Evolutionary conservation across 2,888 invertebrate species (phyloP).

Genomic region (Papilio protenor): DNA sequence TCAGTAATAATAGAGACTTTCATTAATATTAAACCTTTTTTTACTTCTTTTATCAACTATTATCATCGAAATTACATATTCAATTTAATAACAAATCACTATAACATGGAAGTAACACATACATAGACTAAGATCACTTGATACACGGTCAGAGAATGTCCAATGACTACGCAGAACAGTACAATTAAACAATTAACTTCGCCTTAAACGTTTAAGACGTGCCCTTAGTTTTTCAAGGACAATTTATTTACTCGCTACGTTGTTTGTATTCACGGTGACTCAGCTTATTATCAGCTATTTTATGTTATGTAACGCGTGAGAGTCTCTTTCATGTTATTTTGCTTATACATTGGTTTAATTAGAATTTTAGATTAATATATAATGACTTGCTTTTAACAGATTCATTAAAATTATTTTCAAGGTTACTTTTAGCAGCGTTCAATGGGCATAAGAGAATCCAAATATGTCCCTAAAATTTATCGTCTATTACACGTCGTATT

Average conservation of each 20-base stretch:
- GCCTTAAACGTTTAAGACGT: constrained; percentile 45
- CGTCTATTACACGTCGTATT: neutral
- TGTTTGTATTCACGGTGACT: constrained; percentile 61
- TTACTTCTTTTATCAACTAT: neutral
- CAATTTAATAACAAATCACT: neutral
- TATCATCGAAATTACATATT: neutral
- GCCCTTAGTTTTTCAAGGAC: constrained; percentile 68
- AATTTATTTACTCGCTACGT: constrained; percentile 62
- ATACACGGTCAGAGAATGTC: constrained; percentile 8
- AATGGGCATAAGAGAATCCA: too few species aligned
- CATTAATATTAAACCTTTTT: neutral
- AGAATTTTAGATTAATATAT: constrained; percentile 60
- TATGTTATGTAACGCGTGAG: constrained; percentile 63
- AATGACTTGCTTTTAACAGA: constrained; percentile 1
- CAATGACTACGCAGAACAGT: constrained; percentile 19
- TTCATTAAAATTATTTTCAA: neutral
- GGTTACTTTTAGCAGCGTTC: neutral
- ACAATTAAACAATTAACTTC: constrained; percentile 25
- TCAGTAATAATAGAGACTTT: neutral
- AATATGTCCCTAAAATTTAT: too few species aligned
- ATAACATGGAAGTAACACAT: constrained; percentile 8
- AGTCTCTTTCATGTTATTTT: constrained; percentile 63
- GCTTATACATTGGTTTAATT: constrained; percentile 66
- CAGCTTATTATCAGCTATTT: constrained; percentile 50
- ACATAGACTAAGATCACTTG: constrained; percentile 7